Conservation (phyloP, 2,888 invertebrate species). For the Galeruca laticollis region DNA sequence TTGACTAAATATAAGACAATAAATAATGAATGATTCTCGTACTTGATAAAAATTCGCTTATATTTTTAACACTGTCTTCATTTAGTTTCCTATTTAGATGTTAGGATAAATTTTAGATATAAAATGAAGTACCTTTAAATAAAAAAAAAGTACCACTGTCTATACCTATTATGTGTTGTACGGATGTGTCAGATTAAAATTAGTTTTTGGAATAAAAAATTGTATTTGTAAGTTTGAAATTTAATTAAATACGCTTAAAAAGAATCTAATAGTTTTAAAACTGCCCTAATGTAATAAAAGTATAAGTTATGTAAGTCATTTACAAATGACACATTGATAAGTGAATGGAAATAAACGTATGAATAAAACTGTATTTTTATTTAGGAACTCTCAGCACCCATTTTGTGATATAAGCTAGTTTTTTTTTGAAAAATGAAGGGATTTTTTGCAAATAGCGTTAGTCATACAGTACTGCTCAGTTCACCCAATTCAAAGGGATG, state of each 20-base stretch:
- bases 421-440: too few relatives aligned
- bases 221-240: conserved; percentile 28
- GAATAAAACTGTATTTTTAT: background rate
- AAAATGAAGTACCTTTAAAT: conserved; percentile 20
- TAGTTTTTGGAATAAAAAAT: conserved; percentile 26
- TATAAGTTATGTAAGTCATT: conserved; percentile 41
- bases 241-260: conserved; percentile 30
- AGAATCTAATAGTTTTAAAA: conserved; percentile 45
- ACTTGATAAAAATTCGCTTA: conserved; percentile 10
- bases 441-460: background rate
- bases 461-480: background rate
- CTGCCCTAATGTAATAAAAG: conserved; percentile 55
- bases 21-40: conserved; percentile 20
- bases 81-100: conserved; percentile 35
- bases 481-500: too few relatives aligned
- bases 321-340: conserved; percentile 48
- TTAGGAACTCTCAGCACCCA: background rate
- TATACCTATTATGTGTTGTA: conserved; percentile 28
- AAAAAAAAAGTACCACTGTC: conserved; percentile 3
- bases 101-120: conserved; percentile 26
- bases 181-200: conserved; percentile 21
- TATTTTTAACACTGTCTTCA: background rate
- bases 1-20: conserved; percentile 16
- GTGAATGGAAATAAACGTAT: conserved; percentile 18
- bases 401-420: too few relatives aligned